phyloP scores from a whole-genome alignment of 2,888 invertebrate species.

The Fragum whitleyi region DNA sequence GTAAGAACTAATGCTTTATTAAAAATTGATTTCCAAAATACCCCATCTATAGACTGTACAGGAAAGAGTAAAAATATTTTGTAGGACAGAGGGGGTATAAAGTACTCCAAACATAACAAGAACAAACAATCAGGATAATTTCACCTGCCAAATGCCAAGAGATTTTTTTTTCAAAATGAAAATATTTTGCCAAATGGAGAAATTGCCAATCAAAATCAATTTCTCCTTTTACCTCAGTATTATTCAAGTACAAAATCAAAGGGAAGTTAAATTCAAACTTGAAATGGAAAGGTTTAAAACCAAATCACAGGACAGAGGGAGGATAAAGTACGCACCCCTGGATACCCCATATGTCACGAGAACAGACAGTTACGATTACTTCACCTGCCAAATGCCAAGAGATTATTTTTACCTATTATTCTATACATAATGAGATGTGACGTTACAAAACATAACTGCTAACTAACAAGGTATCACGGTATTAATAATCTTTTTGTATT shows the following conservation, averaged over 20 bases:
- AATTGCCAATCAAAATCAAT: neutral
- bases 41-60: too few relatives aligned
- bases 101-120: neutral
- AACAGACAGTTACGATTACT: slow-evolving; percentile 29
- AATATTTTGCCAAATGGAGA: neutral
- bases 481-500: too few relatives aligned
- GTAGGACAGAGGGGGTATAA: neutral
- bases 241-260: too few relatives aligned
- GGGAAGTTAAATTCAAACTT: too few relatives aligned
- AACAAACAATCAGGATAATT: slow-evolving; percentile 25
- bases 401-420: slow-evolving; percentile 29
- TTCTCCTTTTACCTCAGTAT: too few relatives aligned
- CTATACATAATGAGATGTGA: slow-evolving; percentile 14
- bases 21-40: too few relatives aligned
- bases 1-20: too few relatives aligned
- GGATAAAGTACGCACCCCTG: slow-evolving; percentile 17
- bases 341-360: neutral
- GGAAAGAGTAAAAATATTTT: too few relatives aligned
- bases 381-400: slow-evolving; percentile 47
- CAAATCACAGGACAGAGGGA: neutral
- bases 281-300: too few relatives aligned
- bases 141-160: too few relatives aligned
- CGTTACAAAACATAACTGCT: neutral
- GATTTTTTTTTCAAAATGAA: too few relatives aligned
- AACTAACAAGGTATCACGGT: too few relatives aligned